Conservation (phyloP, 2,888 invertebrate species). For the Stenurella melanura region DNA sequence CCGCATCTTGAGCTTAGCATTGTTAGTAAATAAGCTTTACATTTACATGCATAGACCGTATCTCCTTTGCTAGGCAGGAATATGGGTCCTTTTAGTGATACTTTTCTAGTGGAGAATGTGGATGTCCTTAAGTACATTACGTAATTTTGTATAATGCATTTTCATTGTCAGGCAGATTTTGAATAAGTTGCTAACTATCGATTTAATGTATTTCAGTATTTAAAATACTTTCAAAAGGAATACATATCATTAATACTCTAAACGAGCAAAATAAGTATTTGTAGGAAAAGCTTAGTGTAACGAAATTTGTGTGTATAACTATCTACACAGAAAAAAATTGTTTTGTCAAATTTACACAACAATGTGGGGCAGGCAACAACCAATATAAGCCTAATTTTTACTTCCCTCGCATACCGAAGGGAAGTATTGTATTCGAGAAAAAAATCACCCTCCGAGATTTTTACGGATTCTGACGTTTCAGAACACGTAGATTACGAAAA, state of each 20-base stretch:
- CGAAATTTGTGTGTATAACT: no score
- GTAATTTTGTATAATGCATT: slow-evolving; percentile 22
- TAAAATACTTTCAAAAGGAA: neutral
- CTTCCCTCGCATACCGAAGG: no score
- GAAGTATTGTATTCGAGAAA: no score
- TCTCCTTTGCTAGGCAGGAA: slow-evolving; percentile 29
- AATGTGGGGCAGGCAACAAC: no score
- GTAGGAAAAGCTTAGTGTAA: no score
- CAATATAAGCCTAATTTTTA: no score
- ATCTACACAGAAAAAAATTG: no score
- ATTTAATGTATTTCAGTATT: neutral
- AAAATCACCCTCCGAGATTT: no score
- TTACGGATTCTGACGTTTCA: no score
- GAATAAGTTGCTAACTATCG: no score
- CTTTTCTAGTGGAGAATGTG: neutral
- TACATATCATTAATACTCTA: neutral
- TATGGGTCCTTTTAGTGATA: slow-evolving; percentile 9
- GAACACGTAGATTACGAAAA: no score
- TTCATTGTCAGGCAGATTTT: slow-evolving; percentile 17
- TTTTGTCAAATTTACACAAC: no score
- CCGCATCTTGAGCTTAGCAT: slow-evolving; percentile 61
- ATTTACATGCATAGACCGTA: slow-evolving; percentile 43
- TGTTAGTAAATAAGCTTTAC: slow-evolving; percentile 59
- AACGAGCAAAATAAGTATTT: neutral
- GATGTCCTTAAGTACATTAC: slow-evolving; percentile 31